These are phyloP conservation scores for Sesia bembeciformis DNA, from an alignment of 2,888 invertebrate genomes.

Conservation along the genomic window DNA sequence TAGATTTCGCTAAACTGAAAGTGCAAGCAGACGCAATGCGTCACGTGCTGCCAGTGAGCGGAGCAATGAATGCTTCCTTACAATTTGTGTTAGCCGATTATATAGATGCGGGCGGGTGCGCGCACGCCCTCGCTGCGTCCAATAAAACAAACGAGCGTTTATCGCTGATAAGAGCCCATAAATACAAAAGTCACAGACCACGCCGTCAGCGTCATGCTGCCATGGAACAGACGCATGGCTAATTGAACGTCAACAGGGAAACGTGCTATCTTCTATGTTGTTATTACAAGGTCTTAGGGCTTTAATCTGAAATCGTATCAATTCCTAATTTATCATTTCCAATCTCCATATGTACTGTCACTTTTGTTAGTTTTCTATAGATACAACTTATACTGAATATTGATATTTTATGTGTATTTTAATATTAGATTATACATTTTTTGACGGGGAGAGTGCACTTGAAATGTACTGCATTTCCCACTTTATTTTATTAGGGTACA, in stretches of 20 bases:
- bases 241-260: constrained; percentile 10
- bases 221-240: constrained; percentile 52
- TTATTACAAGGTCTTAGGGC: too few species aligned
- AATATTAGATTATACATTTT: too few species aligned
- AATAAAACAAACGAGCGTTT: constrained; percentile 38
- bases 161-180: constrained; percentile 32
- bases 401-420: too few species aligned
- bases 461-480: too few species aligned
- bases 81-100: constrained; percentile 22
- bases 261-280: too few species aligned
- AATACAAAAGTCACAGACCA: constrained; percentile 40
- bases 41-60: constrained; percentile 10
- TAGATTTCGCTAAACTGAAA: neutral
- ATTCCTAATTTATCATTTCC: too few species aligned
- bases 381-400: too few species aligned
- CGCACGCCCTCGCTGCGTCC: constrained; percentile 58
- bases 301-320: too few species aligned
- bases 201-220: constrained; percentile 33
- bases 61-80: constrained; percentile 16
- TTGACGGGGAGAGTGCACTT: too few species aligned
- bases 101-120: constrained; percentile 44
- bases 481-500: too few species aligned
- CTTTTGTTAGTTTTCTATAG: too few species aligned
- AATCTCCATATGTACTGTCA: too few species aligned
- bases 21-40: constrained; percentile 1